Base-by-base conservation (phyloP, 2,113 vertebrate species). In the Osmerus mordax region DNA sequence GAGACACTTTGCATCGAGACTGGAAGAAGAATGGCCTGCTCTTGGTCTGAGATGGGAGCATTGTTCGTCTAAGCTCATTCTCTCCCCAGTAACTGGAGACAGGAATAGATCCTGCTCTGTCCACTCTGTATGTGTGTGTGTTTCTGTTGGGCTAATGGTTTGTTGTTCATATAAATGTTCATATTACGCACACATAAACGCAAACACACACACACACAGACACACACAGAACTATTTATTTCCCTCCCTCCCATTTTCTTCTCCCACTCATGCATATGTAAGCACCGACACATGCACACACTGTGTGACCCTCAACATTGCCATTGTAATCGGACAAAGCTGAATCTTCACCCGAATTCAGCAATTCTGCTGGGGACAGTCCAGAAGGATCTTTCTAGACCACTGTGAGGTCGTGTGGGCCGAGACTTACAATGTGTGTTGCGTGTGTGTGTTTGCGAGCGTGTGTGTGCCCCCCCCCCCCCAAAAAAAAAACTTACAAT, bases 271-370 rank as follows among this genome's bases (percentile, higher is more conserved):
- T 7, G 41, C 41, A 47, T 47, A 47, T 12, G 9, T 12, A 47
- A 47, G 41, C 9, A 11, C 41, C 41, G 41, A 2, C 41, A 47
- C 41, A 47, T 47, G 41, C 41, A 47, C 41, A 18, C 18, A 16
- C 69, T 61, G 41, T 76, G 55, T 60, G 69, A 62, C 51, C 58
- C 72, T 51, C 55, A 73, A 54, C 69, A 41, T 29, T 65, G 54
- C 18, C 54, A 63, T 78, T 78, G 76, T 78, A 56, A 66, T 14
- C 18, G 69, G 60, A 69, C 76, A 73, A 65, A 73, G 54, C 67
- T 5, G 36, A 15, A 41, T 60, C 65, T 71, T 73, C 69, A 73
- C 65, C 64, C 23, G 67, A 70, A 70, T 78, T 69, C 53, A 66
- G 58, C n/a, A 23, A 60, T 60, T 60, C 58, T 60, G 62, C 56